Evolutionary conservation across 2,797 vertebrate genomes (phyloP).

Genomic region (Sebastes oblongus): DNA sequence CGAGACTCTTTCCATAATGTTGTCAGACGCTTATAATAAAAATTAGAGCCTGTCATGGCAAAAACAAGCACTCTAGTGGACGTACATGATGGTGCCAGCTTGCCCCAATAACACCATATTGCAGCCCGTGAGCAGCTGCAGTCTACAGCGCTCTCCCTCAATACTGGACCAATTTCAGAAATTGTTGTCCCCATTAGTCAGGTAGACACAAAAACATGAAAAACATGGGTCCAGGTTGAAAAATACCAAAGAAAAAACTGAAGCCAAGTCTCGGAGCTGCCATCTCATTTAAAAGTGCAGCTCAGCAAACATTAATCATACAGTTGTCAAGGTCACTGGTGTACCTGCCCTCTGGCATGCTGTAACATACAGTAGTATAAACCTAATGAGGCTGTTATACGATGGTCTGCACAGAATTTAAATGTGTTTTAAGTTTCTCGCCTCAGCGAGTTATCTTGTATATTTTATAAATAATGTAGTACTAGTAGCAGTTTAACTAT

Average conservation of each 20-base stretch:
- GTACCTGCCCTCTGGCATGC: constrained; percentile 11
- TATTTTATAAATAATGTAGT: background rate
- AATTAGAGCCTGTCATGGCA: too few species aligned
- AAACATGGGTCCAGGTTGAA: too few species aligned
- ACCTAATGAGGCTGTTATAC: constrained; percentile 14
- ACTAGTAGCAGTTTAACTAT: background rate
- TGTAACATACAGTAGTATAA: background rate
- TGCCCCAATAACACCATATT: too few species aligned
- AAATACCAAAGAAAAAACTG: background rate
- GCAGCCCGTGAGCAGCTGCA: too few species aligned
- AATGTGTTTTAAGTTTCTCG: background rate
- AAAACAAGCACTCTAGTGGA: too few species aligned
- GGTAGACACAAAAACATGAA: too few species aligned
- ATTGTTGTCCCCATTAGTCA: too few species aligned
- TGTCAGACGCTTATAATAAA: too few species aligned
- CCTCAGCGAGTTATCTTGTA: background rate
- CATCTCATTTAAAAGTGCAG: constrained; percentile 18
- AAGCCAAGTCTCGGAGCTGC: background rate
- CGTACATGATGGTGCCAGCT: rapidly evolving
- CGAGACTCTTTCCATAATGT: too few species aligned
- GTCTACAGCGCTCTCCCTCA: too few species aligned
- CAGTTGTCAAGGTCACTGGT: constrained; percentile 22
- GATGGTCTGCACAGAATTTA: background rate
- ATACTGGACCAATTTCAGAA: too few species aligned
- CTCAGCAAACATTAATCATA: constrained; percentile 47